Evolutionary conservation across 2,888 invertebrate genomes (phyloP), one percentile per base, ranked within the genome.

Genomic region (Cordilura impudica): DNA sequence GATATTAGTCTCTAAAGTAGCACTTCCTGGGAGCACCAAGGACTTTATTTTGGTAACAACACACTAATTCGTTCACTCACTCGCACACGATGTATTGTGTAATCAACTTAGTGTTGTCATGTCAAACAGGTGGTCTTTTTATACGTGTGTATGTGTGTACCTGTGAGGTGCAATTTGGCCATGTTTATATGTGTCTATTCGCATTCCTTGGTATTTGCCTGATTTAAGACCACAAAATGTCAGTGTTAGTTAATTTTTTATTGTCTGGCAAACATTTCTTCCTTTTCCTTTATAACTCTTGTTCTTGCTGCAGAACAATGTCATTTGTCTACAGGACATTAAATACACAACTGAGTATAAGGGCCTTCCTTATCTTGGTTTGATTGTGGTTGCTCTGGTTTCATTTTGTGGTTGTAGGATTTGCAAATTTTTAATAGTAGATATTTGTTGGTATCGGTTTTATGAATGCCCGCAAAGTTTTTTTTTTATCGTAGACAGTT

Each of bases 291-390:
- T 45, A 16, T 54, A 23, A 12, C 8, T 31, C 5, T 23, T 23
- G 3, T 26, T 6, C 3, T 49, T 3, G 3, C 2, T 53, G 35
- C 16, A 63, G n/a, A 43, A 43, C 23, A 61, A 49, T 56, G 53
- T 35, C 51, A 65, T 65, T 76, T 76, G 14, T 35, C 47, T 23
- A 72, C 70, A 73, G 66, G 54, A 54, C 61, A 31, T 39, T 8
- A 49, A 18, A 63, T 26, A 54, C n/a, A 51, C 53, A 63, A 19
- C 49, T 39, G 35, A 39, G 2, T 39, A n/a, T n/a, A n/a, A 53
- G 8, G 10, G 10, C 29, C 12, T 23, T 14, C 53, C 45, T 54
- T 51, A 39, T 12, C 49, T 43, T 65, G 70, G 53, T 65, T 70
- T 66, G 63, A 31, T 16, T 65, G 70, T 45, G 63, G 63, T 39